Base-by-base conservation (phyloP, 2,888 invertebrate species). In the Sturmia bella region DNA sequence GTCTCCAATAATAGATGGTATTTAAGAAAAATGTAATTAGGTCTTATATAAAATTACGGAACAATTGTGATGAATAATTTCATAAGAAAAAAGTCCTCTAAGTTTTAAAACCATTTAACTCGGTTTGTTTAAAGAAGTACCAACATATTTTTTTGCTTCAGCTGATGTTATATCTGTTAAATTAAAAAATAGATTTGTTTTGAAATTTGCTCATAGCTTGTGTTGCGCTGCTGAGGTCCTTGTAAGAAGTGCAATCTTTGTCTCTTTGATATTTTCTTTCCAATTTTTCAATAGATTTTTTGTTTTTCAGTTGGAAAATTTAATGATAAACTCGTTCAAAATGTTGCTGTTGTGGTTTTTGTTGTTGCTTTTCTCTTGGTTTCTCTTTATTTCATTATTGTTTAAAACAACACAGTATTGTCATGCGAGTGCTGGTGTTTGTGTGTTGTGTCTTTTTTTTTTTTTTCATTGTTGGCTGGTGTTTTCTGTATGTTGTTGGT, bases 301-400 rank as follows among this genome's bases (percentile, higher is more conserved):
- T 27, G 6, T 19, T 57, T 64, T 19, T 17, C 50, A 63, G 56
- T 74, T 78, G 72, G 74, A 78, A n/a, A 78, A 75, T 82, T 82
- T 82, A 82, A 82, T 82, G 82, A 82, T 82, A 78, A 82, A 82
- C 78, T 78, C 78, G 82, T 82, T 70, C 70, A 75, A 78, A 82
- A 82, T 78, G 74, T 82, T 82, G 78, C 78, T 76, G 78, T 66
- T 80, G 39, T 74, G 61, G 63, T 70, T 37, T 63, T 50, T 54
- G 32, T 21, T 37, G 54, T 50, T 54, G 32, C n/a, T 64, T 64
- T 6, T 9, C 54, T 54, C 50, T 63, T 41, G 63, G 15, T 63
- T 52, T 48, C 48, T 50, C 32, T 54, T 54, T 73, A 37, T 54
- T 17, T 57, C 66, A 50, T 59, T 80, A 59, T 61, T 76, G 54